A percentile compares a stretch with the other conserved stretches of the same genome.
Conservation (phyloP, 2,888 invertebrate genomes). For the Pyrrhosoma nymphula region DNA sequence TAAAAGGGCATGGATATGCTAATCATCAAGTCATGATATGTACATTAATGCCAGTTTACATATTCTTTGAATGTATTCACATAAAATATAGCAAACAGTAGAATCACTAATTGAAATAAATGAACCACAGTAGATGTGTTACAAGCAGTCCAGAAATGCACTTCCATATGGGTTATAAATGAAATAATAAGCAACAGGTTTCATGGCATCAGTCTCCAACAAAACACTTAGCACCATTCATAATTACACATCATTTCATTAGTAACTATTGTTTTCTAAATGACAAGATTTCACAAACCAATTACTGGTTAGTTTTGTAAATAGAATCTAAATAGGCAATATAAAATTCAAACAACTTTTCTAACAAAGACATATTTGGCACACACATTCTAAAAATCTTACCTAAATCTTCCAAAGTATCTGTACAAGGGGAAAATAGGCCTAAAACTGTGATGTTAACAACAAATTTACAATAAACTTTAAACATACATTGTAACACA, state of each 20-base stretch:
- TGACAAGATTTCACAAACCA: slow-evolving; percentile 54
- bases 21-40: slow-evolving; percentile 62
- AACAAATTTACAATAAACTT: slow-evolving; percentile 40
- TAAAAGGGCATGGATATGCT: slow-evolving; percentile 50
- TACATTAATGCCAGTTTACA: slow-evolving; percentile 57
- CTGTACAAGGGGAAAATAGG: slow-evolving; percentile 49
- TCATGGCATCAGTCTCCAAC: slow-evolving; percentile 62
- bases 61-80: slow-evolving; percentile 57
- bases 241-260: slow-evolving; percentile 60
- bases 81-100: slow-evolving; percentile 5
- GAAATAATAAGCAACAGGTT: slow-evolving; percentile 49
- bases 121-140: background rate
- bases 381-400: slow-evolving; percentile 45
- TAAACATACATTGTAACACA: background rate
- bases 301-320: slow-evolving; percentile 49
- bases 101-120: background rate
- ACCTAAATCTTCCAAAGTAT: background rate
- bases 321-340: slow-evolving; percentile 37
- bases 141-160: slow-evolving; percentile 47
- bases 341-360: slow-evolving; percentile 50
- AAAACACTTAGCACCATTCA: slow-evolving; percentile 67
- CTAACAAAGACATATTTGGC: slow-evolving; percentile 60
- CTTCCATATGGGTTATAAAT: background rate
- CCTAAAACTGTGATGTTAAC: slow-evolving; percentile 34
- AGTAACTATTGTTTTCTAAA: slow-evolving; percentile 49